Evolutionary conservation across 2,113 vertebrate genomes (phyloP), one percentile per base, ranked within the genome.

Genomic region (Pachyramphus minor): DNA sequence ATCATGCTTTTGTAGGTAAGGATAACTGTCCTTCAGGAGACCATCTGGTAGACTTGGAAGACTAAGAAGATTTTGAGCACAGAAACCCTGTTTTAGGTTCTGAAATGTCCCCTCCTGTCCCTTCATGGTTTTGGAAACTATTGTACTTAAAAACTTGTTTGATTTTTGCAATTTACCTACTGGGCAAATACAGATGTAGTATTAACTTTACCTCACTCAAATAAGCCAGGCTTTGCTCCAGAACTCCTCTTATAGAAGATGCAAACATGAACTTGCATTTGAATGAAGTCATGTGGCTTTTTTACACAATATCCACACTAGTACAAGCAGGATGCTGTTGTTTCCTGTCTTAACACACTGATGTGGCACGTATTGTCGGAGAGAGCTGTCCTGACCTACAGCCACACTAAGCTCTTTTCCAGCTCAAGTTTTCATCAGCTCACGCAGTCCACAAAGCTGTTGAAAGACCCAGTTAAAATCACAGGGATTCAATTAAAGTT

Each of bases 311-410:
- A 73, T 50, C n/a, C 24, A 31, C 18, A 3, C 44, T 37, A 0
- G 0, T 24, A 52, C 49, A 21, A 56, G 60, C 4, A 37, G 33
- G 21, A 39, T 56, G 49, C 23, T 68, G 25, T 12, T 2, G 2
- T 47, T 60, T 45, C 16, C 68, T 63, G 9, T 30, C 20, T 60
- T 44, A 69, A 81, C 44, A 15, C 7, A 56, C 7, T 4, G 9
- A 33, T 14, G 47, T 7, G 13, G 33, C 25, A 18, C 2, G 5
- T 31, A 17, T 3, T 0, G 0, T 18, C 5, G 2, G 11, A 59
- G 19, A 81, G 64, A 52, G 41, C 50, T 66, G 28, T 49, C 59
- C 73, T 84, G 73, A 63, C 63, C 63, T 49, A 8, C 37, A 69
- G 50, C 68, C 68, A 49, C 14, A 4, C n/a, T 49, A 84, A 91